phyloP scores from a whole-genome alignment of 2,888 invertebrate species.

The Drosophila ustulata region DNA sequence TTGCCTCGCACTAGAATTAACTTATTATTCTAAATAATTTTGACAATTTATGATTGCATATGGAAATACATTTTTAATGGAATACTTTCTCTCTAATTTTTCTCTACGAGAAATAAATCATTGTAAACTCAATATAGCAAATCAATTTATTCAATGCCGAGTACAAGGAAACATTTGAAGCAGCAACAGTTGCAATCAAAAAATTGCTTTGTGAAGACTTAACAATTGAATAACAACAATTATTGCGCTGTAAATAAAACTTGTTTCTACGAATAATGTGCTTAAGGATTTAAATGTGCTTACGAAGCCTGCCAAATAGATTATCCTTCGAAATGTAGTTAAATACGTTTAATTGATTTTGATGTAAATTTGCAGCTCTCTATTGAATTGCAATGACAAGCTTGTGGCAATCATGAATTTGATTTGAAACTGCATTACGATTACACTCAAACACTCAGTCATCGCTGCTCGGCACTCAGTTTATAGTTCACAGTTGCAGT shows the following conservation, averaged over 20 bases:
- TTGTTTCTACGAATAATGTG: neutral
- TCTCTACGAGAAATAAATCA: too few species aligned
- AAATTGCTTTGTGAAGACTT: too few species aligned
- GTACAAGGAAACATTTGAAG: too few species aligned
- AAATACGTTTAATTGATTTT: slow-evolving; percentile 6
- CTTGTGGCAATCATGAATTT: neutral
- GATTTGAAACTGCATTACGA: slow-evolving; percentile 9
- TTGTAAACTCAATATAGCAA: too few species aligned
- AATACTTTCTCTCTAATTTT: too few species aligned
- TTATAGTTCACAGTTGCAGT: neutral
- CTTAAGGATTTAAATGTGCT: neutral
- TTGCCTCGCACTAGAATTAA: too few species aligned
- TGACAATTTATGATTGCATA: too few species aligned
- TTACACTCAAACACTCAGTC: neutral
- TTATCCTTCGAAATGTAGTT: neutral
- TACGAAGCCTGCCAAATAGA: neutral
- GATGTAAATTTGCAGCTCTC: slow-evolving; percentile 3
- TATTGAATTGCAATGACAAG: neutral
- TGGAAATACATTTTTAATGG: too few species aligned
- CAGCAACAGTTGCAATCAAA: too few species aligned
- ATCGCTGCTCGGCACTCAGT: neutral
- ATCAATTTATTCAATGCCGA: too few species aligned
- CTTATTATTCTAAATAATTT: too few species aligned
- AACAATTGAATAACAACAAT: neutral
- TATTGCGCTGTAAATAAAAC: neutral